Percentiles rank a stretch among this genome's conserved stretches.
phyloP scores from a whole-genome alignment of 2,113 vertebrate species.

The Callorhinus ursinus region DNA sequence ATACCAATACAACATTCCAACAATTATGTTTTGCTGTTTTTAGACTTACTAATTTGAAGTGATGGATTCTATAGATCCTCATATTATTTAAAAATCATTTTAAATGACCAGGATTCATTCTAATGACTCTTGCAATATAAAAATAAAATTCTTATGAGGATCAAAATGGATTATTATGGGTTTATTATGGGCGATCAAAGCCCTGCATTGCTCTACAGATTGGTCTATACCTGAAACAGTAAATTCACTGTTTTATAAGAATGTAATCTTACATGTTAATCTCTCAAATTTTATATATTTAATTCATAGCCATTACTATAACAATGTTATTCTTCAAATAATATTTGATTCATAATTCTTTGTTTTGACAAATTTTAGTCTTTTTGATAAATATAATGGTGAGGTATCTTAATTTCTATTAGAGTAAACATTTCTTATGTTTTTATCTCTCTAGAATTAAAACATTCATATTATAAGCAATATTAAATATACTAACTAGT shows the following conservation, averaged over 20 bases:
- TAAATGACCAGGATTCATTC: neutral
- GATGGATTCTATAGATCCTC: neutral
- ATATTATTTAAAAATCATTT: neutral
- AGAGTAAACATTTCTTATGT: neutral
- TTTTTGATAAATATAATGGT: neutral
- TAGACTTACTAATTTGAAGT: slow-evolving; percentile 1
- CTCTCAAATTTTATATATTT: neutral
- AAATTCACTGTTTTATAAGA: neutral
- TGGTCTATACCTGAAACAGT: neutral
- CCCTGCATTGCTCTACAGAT: fast-evolving
- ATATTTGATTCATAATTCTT: neutral
- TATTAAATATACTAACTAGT: neutral
- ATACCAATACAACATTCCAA: neutral
- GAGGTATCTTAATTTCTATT: neutral
- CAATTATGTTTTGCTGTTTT: neutral
- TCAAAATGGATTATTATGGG: neutral
- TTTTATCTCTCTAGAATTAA: neutral
- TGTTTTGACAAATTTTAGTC: neutral
- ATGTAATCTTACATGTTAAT: neutral
- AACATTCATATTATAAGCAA: neutral
- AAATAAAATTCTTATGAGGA: neutral
- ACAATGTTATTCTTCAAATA: neutral
- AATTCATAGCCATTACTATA: neutral
- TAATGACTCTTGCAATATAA: neutral
- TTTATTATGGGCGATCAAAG: neutral